These are phyloP conservation scores for Hexactinellida sp. DNA, from an alignment of 37 sponge, comb jelly and placozoan species.

Conservation along the genomic window DNA sequence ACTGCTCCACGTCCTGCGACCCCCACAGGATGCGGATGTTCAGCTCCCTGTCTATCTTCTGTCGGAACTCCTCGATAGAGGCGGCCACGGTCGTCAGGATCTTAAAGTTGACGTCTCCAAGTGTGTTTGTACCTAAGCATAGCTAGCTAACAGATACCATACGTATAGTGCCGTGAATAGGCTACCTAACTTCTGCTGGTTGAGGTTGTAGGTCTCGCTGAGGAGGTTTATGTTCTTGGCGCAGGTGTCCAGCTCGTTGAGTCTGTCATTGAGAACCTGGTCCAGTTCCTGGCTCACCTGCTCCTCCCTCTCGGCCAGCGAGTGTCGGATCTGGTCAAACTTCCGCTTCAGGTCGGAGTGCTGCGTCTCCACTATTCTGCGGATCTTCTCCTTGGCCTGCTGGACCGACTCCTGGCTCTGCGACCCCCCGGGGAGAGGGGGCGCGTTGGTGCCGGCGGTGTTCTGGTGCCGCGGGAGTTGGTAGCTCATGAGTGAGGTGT, in stretches of 20 bases:
- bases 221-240: not conserved
- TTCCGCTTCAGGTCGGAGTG: not conserved
- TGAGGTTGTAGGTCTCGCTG: not conserved
- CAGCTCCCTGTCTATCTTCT: not conserved
- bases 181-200: not conserved
- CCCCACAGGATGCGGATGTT: not conserved
- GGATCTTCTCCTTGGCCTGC: not conserved
- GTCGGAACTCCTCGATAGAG: not conserved
- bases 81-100: not conserved
- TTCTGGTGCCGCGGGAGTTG: not conserved
- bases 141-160: not conserved
- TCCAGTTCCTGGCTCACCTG: not conserved
- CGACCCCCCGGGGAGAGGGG: not conserved
- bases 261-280: not conserved
- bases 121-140: not conserved
- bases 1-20: not conserved
- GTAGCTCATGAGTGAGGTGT: not conserved
- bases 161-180: not conserved
- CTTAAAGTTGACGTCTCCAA: not conserved
- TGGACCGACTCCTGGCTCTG: not conserved
- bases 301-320: not conserved
- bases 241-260: not conserved
- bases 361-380: not conserved
- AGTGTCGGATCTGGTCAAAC: constrained; percentile 2
- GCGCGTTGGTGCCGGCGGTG: not conserved